Evolutionary conservation across 2,797 vertebrate genomes (phyloP).

Genomic region (Sebastes glaucus): DNA sequence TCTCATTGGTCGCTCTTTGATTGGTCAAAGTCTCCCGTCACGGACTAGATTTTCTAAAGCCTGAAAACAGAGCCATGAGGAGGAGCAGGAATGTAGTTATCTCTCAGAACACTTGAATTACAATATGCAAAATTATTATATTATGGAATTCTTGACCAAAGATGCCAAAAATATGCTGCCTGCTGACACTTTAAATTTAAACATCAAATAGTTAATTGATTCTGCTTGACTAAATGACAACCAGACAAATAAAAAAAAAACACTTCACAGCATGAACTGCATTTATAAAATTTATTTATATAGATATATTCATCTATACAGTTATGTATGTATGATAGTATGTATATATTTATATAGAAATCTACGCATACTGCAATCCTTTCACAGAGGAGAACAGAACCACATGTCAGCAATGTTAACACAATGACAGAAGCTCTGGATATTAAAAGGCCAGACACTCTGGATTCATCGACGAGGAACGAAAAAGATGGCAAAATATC

Average conservation of each 20-base stretch:
- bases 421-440: conserved; percentile 69
- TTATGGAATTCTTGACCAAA: too few relatives aligned
- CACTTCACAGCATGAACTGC: conserved; percentile 8
- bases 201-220: neutral
- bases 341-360: conserved; percentile 68
- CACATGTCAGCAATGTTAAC: conserved; percentile 67
- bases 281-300: conserved; percentile 79
- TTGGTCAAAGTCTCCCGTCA: too few relatives aligned
- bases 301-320: conserved; percentile 73
- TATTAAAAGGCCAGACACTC: conserved; percentile 39
- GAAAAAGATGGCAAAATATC: conserved; percentile 30
- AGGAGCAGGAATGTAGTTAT: too few relatives aligned
- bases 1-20: too few relatives aligned
- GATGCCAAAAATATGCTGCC: too few relatives aligned
- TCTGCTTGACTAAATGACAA: neutral
- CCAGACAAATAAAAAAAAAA: neutral
- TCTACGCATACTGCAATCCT: conserved; percentile 70
- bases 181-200: too few relatives aligned
- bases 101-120: too few relatives aligned
- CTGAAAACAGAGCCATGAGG: too few relatives aligned
- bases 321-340: conserved; percentile 62
- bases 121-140: too few relatives aligned
- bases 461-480: conserved; percentile 25
- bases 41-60: too few relatives aligned
- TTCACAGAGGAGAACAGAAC: conserved; percentile 73